Evolutionary conservation across 2,888 invertebrate genomes (phyloP), one percentile per base, ranked within the genome.

Genomic region (Stegana nigrithorax): DNA sequence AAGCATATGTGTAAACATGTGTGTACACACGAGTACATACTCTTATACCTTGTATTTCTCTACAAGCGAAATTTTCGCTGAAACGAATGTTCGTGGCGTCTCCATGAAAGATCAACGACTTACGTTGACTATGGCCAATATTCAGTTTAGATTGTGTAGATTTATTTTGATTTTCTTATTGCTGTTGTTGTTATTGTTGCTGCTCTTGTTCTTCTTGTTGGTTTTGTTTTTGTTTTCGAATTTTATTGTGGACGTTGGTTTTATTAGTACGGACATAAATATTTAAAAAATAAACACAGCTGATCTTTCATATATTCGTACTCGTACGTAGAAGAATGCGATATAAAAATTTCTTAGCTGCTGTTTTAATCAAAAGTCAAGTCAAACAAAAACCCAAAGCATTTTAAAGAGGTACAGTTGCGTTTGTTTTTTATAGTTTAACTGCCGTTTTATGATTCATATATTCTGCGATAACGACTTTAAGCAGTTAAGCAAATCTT

Each of bases 391-490:
- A 32, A 32, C 39, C 17, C 14, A 17, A 39, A 39, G n/a, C n/a
- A n/a, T n/a, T 10, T 17, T 7, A 29, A 51, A 51, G 36, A n/a
- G n/a, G 53, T 55, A 55, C 53, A 55, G 53, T 55, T 55, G 53
- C 7, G 53, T 55, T 32, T 3, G 21, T 8, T 10, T 55, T 55
- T 36, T 17, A 17, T 53, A 32, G 29, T 17, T 21, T 19, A 12
- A 8, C 10, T 23, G 47, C 10, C 23, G 12, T 25, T n/a, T n/a
- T n/a, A n/a, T n/a, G n/a, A n/a, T n/a, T n/a, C n/a, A n/a, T n/a
- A n/a, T n/a, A n/a, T n/a, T n/a, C n/a, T n/a, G n/a, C n/a, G n/a
- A n/a, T n/a, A n/a, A n/a, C n/a, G n/a, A n/a, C n/a, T n/a, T n/a
- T n/a, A n/a, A n/a, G n/a, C n/a, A n/a, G n/a, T n/a, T n/a, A n/a